These are phyloP conservation scores for Myoxocephalus aenaeus DNA, from an alignment of 2,797 vertebrate genomes.

Conservation along the genomic window DNA sequence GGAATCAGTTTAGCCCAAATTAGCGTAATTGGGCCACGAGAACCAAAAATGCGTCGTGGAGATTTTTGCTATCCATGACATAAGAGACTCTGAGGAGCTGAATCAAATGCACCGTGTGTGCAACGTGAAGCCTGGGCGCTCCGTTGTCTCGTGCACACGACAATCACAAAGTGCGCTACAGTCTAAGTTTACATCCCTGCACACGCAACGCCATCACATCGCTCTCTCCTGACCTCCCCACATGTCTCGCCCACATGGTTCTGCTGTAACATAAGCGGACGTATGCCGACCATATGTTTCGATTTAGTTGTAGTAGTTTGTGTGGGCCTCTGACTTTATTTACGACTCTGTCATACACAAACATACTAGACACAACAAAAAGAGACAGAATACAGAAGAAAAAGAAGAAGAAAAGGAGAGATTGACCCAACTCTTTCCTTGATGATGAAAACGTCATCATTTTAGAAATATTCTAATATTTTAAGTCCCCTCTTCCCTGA, in stretches of 20 bases:
- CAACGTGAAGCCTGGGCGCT: constrained; percentile 17
- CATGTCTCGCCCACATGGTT: constrained; percentile 43
- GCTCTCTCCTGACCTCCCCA: constrained; percentile 21
- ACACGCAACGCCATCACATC: constrained; percentile 29
- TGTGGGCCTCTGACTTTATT: background rate
- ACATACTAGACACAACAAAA: background rate
- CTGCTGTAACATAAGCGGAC: constrained; percentile 28
- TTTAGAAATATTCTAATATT: background rate
- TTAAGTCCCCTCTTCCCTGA: background rate
- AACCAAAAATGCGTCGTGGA: constrained; percentile 45
- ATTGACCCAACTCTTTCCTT: background rate
- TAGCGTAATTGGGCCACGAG: constrained; percentile 62
- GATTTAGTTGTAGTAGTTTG: background rate
- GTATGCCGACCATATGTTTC: constrained; percentile 45
- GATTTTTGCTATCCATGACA: constrained; percentile 63
- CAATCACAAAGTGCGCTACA: constrained; percentile 27
- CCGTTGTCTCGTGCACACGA: constrained; percentile 31
- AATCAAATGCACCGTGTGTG: constrained; percentile 34
- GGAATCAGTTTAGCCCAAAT: constrained; percentile 60
- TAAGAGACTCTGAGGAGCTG: constrained; percentile 50
- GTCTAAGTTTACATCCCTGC: constrained; percentile 19
- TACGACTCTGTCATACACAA: background rate
- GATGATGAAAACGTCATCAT: background rate
- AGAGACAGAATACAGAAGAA: background rate
- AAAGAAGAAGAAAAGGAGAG: background rate